Base-by-base conservation (phyloP, 2,888 invertebrate genomes). In the Pachycephus smyrnensis region DNA sequence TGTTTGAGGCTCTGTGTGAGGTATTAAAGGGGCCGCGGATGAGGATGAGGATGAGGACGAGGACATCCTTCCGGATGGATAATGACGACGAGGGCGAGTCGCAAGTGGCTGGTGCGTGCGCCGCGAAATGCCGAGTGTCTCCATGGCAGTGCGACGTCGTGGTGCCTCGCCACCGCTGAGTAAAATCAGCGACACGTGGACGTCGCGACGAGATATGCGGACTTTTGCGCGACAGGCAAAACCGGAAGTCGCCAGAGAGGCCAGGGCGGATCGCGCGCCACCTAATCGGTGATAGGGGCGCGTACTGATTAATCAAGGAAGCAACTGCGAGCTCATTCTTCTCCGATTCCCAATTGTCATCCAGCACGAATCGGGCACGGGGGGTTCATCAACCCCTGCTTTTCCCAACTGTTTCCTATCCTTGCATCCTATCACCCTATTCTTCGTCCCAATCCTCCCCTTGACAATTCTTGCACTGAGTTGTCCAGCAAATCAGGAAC, bases 251-350 rank as follows among this genome's bases (percentile, higher is more conserved):
- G 84, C 81, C 82, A 84, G 82, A 82, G 79, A 80, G 80, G 82
- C 79, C 78, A 80, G 81, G 80, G 82, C 82, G 83, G 80, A 81
- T 68, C 78, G 79, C 83, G 84, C 80, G 87, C 84, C 85, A 76
- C 82, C 84, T 80, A 87, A 86, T 87, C 86, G 84, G 79, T 86
- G 86, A 84, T 87, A 83, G 83, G 84, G 81, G 77, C 79, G 82
- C 71, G 71, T 55, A 55, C 55, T 55, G 55, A 55, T 55, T 55
- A 23, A 55, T 55, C 55, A 9, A 55, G 23, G 55, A 55, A 55
- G 55, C 15, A 55, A 55, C 55, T 23, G 23, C 55, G 23, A 23
- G 55, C 55, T 55, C 55, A 23, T 55, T 23, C 55, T 23, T 9
- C 55, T 55, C 55, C 23, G 23, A 55, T 23, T 6, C 23, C 23